Base-by-base conservation (phyloP, 2,113 vertebrate species). In the Myrmecophaga tridactyla region DNA sequence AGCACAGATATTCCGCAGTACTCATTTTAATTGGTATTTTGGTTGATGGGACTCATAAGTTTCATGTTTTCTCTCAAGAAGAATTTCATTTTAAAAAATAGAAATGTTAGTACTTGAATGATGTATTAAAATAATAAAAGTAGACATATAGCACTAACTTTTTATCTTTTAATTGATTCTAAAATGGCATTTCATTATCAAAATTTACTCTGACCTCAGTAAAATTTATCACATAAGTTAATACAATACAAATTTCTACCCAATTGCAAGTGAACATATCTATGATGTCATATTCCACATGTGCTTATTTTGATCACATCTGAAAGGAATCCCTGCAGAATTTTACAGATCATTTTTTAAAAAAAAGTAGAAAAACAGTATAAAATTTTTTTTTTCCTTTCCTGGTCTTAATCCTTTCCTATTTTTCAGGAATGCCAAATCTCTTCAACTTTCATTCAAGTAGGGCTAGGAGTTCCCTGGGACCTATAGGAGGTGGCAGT, bases 1-100 rank as follows among this genome's bases (percentile, higher is more conserved):
- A 84, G 25, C 63, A 84, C 4, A 70, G 87, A 92, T 95, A n/a
- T 89, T 93, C 86, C 73, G 72, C 93, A 96, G 90, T 89, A 94
- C 41, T 93, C 86, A 75, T 48, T 96, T 94, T 97, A 97, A 97
- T 97, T 97, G 62, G 62, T 51, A 92, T 96, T 92, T 87, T n/a
- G 85, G 43, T 53, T 76, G 21, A 92, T 63, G 82, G 58, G 20
- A 60, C 36, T 6, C 1, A 0, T 14, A 58, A 73, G 11, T 12
- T 14, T 43, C 4, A 10, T 1, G 2, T 10, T 85, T 76, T 48
- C 62, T 77, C 51, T 4, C 1, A 51, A 11, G n/a, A 81, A 85
- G 5, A 75, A 78, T 51, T 31, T 12, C 34, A 43, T 17, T 51
- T 53, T 70, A 7, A 0, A 29, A 73, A 84, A n/a, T 41, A 69